Conservation (phyloP, 2,888 invertebrate genomes). For the Drosophila meridionalis region DNA sequence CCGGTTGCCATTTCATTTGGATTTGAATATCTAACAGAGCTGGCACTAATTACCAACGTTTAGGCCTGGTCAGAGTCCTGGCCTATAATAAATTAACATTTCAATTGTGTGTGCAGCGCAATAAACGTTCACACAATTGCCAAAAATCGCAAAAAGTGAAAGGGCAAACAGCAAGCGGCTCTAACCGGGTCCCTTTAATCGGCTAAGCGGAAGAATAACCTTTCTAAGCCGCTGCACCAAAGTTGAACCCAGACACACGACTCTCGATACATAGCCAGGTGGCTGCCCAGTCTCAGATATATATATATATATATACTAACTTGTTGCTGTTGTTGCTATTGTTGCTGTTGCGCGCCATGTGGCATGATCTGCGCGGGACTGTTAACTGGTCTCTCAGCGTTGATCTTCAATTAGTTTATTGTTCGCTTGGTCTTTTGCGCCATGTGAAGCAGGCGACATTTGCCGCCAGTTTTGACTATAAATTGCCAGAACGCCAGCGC, state of each 20-base stretch:
- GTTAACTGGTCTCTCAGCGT: constrained; percentile 42
- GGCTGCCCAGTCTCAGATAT: constrained; percentile 50
- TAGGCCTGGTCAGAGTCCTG: constrained; percentile 50
- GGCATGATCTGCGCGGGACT: constrained; percentile 61
- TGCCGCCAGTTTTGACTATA: constrained; percentile 68
- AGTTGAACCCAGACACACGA: constrained; percentile 68
- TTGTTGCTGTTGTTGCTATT: constrained; percentile 27
- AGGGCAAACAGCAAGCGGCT: constrained; percentile 59
- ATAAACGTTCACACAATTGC: constrained; percentile 74
- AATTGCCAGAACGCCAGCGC: constrained; percentile 64
- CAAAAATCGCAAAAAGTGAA: constrained; percentile 69
- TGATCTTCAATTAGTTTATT: constrained; percentile 79
- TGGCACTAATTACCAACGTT: constrained; percentile 61
- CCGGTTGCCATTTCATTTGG: constrained; percentile 62
- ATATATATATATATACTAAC: constrained; percentile 9
- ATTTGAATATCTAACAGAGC: constrained; percentile 22
- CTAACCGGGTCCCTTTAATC: constrained; percentile 68
- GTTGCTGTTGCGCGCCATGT: constrained; percentile 57
- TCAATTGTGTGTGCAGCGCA: constrained; percentile 68
- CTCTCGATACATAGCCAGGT: constrained; percentile 63
- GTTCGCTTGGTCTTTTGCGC: constrained; percentile 66
- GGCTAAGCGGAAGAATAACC: constrained; percentile 80
- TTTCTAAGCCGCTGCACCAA: constrained; percentile 66
- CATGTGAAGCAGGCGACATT: constrained; percentile 84
- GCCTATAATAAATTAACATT: constrained; percentile 72